phyloP scores from a whole-genome alignment of 1,140 invertebrate species.

The Dendrolimus kikuchii region DNA sequence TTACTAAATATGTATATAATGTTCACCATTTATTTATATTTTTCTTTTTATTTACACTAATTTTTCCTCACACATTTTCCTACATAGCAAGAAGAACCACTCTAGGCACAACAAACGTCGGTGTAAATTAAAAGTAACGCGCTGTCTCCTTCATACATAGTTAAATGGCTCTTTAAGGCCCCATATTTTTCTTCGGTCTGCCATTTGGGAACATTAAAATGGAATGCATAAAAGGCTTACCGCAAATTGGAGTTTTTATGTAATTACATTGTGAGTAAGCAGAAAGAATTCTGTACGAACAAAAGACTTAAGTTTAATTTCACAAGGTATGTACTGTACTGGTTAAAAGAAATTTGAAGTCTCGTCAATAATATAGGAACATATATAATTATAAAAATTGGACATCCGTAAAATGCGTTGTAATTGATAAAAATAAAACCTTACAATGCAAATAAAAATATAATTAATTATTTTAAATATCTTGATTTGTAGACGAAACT shows the following conservation, averaged over 20 bases:
- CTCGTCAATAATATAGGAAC: too few relatives aligned
- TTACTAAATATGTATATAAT: too few relatives aligned
- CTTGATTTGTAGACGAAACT: too few relatives aligned
- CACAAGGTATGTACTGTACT: too few relatives aligned
- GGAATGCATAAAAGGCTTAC: constrained; percentile 43
- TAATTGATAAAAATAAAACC: too few relatives aligned
- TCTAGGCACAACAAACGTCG: constrained; percentile 35
- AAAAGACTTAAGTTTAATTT: too few relatives aligned
- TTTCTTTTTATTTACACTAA: constrained; percentile 2
- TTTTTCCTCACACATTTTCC: constrained; percentile 25
- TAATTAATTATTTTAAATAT: too few relatives aligned
- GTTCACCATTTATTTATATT: too few relatives aligned
- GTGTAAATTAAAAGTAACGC: constrained; percentile 62
- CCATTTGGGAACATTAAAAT: constrained; percentile 44
- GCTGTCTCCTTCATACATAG: constrained; percentile 60
- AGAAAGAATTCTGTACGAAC: constrained; percentile 22
- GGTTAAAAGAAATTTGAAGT: too few relatives aligned
- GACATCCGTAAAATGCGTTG: too few relatives aligned
- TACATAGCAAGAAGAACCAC: constrained; percentile 40
- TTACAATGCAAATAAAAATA: too few relatives aligned
- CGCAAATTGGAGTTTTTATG: constrained; percentile 43
- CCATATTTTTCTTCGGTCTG: constrained; percentile 46
- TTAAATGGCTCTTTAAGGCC: constrained; percentile 56
- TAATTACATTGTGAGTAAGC: constrained; percentile 40
- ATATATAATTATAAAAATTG: too few relatives aligned